A percentile compares a stretch with the other conserved stretches of the same genome.
These are phyloP conservation scores for Montipora cactus DNA, from an alignment of 64 coral and sea anemone genomes.

Conservation along the genomic window DNA sequence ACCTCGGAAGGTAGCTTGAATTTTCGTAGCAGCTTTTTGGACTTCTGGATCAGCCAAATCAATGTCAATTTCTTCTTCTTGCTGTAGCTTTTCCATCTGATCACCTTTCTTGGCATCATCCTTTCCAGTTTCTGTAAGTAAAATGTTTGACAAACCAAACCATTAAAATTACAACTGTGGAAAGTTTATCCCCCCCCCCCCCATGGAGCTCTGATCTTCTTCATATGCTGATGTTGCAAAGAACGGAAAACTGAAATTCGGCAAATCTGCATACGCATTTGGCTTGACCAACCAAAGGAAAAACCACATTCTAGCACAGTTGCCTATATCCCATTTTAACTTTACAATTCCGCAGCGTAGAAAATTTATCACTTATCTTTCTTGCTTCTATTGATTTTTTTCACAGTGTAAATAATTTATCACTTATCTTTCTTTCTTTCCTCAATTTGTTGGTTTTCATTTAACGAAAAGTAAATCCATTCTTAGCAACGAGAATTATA, in stretches of 20 bases:
- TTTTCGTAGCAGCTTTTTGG: conserved; percentile 83
- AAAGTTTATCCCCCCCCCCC: no score
- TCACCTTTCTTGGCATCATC: conserved; percentile 92
- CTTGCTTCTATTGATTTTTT: neutral
- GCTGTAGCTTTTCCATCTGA: conserved; percentile 74
- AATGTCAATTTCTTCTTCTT: conserved; percentile 92
- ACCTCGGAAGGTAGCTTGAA: conserved; percentile 95
- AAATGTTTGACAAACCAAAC: neutral
- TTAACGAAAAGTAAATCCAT: neutral
- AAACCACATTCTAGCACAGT: no score
- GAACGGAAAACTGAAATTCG: no score
- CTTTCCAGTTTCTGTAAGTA: conserved; percentile 77
- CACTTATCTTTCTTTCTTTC: neutral
- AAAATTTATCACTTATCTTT: neutral
- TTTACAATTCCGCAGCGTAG: neutral
- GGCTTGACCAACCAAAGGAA: no score
- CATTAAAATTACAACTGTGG: no score
- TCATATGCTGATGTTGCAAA: no score
- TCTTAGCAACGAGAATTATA: neutral
- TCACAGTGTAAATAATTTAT: neutral
- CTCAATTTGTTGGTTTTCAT: neutral
- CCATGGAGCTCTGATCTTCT: no score
- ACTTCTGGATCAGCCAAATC: conserved; percentile 86
- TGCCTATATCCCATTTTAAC: no score
- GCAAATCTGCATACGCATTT: no score